Percentiles rank a stretch among this genome's conserved stretches.
Conservation (phyloP, 23 tunicate genomes). For the Ascidia mentula region DNA sequence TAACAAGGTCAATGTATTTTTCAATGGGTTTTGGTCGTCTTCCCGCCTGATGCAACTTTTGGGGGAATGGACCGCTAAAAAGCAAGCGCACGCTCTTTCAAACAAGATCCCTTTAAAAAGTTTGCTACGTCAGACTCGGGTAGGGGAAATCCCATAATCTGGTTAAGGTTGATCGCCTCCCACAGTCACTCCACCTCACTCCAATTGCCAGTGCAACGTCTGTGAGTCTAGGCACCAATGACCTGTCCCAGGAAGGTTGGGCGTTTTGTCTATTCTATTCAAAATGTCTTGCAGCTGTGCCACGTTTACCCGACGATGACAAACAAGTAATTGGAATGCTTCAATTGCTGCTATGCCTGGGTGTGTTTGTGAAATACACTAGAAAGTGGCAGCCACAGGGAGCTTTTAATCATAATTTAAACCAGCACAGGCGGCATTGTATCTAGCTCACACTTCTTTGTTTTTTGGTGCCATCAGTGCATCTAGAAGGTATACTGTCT, state of each 20-base stretch:
- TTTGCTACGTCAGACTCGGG: slow-evolving; percentile 23
- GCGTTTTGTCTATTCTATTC: background rate
- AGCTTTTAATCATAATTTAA: slow-evolving; percentile 27
- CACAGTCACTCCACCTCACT: background rate
- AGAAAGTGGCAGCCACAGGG: slow-evolving; percentile 23
- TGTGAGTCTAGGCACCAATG: background rate
- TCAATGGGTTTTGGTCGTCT: background rate
- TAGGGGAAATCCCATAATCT: slow-evolving; percentile 17
- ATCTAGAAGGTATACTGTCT: background rate
- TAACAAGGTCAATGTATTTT: too few species aligned
- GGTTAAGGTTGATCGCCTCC: slow-evolving; percentile 22
- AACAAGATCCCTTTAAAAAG: background rate
- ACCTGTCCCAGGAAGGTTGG: background rate
- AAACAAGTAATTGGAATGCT: background rate
- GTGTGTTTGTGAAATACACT: slow-evolving; percentile 10
- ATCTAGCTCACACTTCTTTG: background rate
- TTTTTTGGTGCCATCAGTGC: background rate
- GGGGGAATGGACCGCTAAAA: background rate
- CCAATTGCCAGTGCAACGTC: background rate
- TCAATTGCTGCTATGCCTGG: slow-evolving; percentile 3
- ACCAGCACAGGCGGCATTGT: background rate
- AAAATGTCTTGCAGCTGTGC: background rate
- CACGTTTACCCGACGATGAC: background rate
- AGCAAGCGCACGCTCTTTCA: background rate
- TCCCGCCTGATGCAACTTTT: background rate